Evolutionary conservation across 2,113 vertebrate genomes (phyloP), one percentile per base, ranked within the genome.

Genomic region (Cyphomyrus plagiostoma): DNA sequence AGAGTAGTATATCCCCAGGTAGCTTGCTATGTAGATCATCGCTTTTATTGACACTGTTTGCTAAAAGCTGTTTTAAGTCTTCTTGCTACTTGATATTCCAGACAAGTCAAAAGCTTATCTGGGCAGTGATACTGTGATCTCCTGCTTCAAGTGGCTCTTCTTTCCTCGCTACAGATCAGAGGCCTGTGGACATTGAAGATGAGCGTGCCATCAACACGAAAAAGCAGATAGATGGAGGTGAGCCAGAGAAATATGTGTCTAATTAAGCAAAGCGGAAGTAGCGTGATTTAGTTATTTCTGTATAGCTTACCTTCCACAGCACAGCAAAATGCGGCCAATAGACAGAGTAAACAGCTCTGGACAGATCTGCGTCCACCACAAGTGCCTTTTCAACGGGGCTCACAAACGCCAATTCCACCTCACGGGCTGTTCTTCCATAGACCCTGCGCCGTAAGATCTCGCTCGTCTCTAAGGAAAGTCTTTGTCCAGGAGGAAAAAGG

Each of bases 131-230:
- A 13, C 19, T 89, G 8, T 19, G 26, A 88, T 46, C 49, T 42
- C 92, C 92, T 92, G 90, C 93, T 89, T 49, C 4, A 74, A 50
- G 50, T 21, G 87, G 89, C 74, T 93, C n/a, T 93, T 90, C 92
- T 84, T 11, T 93, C 87, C 92, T 83, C 86, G 70, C 35, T 90
- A 89, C 93, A 96, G 96, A 96, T 89, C 94, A 92, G 88, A 94
- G 94, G 89, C 93, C 94, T 0, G 91, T 95, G 17, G 95, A 96
- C 92, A 95, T 95, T 4, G 95, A 93, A 42, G 95, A 96, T 89
- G 94, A 95, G 74, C 89, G 82, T 2, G 90, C 93, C 74, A 93
- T 94, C 92, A 93, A 95, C 89, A 92, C 53, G 90, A 92, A 93
- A 89, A 92, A 93, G 6, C 92, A 89, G 86, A 89, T 93, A 70